A percentile compares a stretch with the other conserved stretches of the same genome.
phyloP scores from a whole-genome alignment of 37 sponge, comb jelly and placozoan genomes.

The Chondrosia reniformis region DNA sequence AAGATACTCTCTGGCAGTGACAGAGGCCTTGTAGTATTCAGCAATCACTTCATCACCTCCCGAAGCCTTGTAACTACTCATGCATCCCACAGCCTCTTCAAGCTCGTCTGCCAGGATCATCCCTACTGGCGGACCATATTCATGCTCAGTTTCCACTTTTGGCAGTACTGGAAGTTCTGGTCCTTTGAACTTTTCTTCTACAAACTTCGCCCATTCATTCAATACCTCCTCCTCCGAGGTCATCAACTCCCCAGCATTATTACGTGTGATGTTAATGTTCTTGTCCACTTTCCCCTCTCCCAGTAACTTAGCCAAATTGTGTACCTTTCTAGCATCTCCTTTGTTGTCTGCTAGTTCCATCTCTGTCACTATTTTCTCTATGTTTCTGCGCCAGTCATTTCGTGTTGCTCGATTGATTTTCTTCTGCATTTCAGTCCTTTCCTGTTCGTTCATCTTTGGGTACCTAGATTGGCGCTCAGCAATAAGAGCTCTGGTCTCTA shows the following conservation, averaged over 20 bases:
- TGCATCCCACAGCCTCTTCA: neutral
- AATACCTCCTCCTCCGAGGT: neutral
- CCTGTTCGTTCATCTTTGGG: neutral
- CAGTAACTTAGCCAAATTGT: neutral
- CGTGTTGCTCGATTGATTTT: neutral
- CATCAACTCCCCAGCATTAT: neutral
- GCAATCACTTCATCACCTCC: neutral
- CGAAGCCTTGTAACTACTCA: neutral
- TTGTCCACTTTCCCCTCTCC: neutral
- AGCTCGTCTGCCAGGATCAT: neutral
- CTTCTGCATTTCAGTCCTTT: neutral
- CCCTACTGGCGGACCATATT: neutral
- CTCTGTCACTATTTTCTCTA: neutral
- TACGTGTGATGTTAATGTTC: neutral
- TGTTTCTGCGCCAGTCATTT: neutral
- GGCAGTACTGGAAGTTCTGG: neutral
- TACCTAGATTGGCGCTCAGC: constrained; percentile 3
- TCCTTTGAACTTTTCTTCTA: neutral
- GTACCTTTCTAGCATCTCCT: constrained; percentile 3
- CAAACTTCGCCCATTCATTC: neutral
- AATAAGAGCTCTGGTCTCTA: constrained; percentile 2
- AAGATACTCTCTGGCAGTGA: neutral
- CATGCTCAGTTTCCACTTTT: neutral
- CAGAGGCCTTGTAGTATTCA: neutral
- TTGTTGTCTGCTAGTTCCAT: neutral